Base-by-base conservation (phyloP, 2,797 vertebrate genomes). In the Odontamblyopus lacepedii region DNA sequence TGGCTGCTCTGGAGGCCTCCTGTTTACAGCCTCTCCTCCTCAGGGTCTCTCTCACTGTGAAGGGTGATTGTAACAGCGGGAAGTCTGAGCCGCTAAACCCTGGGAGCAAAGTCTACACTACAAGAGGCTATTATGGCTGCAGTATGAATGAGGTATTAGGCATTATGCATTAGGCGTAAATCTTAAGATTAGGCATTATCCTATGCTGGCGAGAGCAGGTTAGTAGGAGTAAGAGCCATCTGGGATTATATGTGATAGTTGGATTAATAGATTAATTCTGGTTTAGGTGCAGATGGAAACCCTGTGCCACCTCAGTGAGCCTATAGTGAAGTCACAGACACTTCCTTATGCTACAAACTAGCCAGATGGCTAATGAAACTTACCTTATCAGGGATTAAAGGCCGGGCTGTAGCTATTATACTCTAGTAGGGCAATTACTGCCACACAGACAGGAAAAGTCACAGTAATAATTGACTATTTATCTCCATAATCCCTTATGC, bases 311-410 rank as follows among this genome's bases (percentile, higher is more conserved):
- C 72, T 64, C 71, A 73, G 85, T 81, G 72, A 72, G 76, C 70
- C 65, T 44, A 44, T 15, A 69, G 72, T 80, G 73, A 82, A 87
- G 80, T 75, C 83, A 79, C 75, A 76, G 74, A 73, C 78, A 74
- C 67, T 85, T 77, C 67, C 82, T 87, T 84, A 83, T 67, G 69
- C 77, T 82, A 67, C 74, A 82, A 88, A 88, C 85, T 86, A 82
- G 82, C 84, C 88, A 90, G 83, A 89, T 88, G 86, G 85, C 85
- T 85, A 89, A 91, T 91, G 79, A 90, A 92, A 92, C 83, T 86
- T 90, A 92, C 92, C 89, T 91, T 92, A 92, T 92, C 91, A 72
- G 84, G 91, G 89, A 91, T 91, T 92, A 91, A 90, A 92, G 80
- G 79, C 81, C 84, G 79, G 78, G 77, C 85, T 86, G 87, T 70